Base-by-base conservation (phyloP, 2,888 invertebrate genomes). In the Drosophila nr. medialis region DNA sequence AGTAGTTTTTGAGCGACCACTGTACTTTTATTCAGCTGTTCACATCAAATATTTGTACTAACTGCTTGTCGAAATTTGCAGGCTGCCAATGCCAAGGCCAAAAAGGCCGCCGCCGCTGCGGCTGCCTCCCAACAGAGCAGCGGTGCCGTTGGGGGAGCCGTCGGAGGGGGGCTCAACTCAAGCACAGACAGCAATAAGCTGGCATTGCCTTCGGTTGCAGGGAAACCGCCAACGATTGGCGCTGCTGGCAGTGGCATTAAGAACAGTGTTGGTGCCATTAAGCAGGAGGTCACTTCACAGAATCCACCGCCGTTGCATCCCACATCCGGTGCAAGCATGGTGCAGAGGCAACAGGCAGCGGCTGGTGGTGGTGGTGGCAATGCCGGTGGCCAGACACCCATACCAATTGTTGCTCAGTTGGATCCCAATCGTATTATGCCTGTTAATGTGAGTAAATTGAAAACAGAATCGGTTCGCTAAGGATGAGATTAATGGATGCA, bases 391-490 rank as follows among this genome's bases (percentile, higher is more conserved):
- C 92, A 90, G 64, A 81, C 90, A 34, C 82, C 92, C 55, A 92
- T 92, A 81, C 92, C 93, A 58, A 92, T 93, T 61, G 92, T 93
- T 34, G 93, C 94, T 38, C 92, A 94, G 40, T 85, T 94, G 65
- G 94, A 94, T 78, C 93, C 94, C 65, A 93, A 93, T 77, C 94
- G 94, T 87, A 93, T 94, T 91, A 94, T 95, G 90, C 95, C 95
- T 70, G 94, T 95, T 49, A 95, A 95, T 90, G 93, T 93, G 80
- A 91, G 91, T 75, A 15, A 40, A 18, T 38, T 15, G 2, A 4
- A 2, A 18, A 24, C 7, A 24, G 21, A 18, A n/a, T 1, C n/a
- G 18, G 1, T n/a, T 29, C 18, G 7, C 18, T 6, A n/a, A 1
- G 27, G 27, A 7, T 3, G 8, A 27, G 3, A 4, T 40, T 32